phyloP scores from a whole-genome alignment of 2,113 vertebrate genomes.

The Dasyurus viverrinus region DNA sequence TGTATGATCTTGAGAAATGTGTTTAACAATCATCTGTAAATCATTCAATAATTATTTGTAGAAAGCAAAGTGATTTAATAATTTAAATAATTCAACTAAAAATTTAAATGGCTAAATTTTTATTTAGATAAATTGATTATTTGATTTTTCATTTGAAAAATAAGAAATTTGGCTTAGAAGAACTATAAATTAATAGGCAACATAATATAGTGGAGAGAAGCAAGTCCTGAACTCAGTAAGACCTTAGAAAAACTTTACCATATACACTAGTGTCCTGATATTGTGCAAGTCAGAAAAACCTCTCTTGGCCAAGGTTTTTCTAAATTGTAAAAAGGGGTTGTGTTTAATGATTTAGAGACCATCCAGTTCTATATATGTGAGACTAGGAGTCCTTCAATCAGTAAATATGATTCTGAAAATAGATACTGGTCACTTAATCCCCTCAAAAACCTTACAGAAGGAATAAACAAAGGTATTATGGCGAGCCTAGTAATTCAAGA shows the following conservation, averaged over 20 bases:
- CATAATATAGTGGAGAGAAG: not conserved
- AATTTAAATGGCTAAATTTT: too few relatives aligned
- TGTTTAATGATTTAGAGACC: not conserved
- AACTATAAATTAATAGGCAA: not conserved
- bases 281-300: not conserved
- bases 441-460: not conserved
- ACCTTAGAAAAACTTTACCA: not conserved
- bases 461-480: not conserved
- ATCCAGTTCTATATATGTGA: not conserved
- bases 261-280: not conserved
- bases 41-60: too few relatives aligned
- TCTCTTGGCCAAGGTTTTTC: not conserved
- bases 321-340: not conserved
- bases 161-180: not conserved
- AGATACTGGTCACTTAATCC: not conserved
- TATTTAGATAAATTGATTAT: too few relatives aligned
- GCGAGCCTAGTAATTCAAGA: not conserved
- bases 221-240: not conserved
- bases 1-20: not conserved
- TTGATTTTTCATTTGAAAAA: not conserved
- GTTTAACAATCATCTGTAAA: not conserved
- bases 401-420: not conserved
- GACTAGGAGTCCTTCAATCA: not conserved
- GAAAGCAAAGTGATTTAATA: too few relatives aligned
- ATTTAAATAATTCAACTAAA: too few relatives aligned